Conservation (phyloP, 2,113 vertebrate species). For the Istiophorus platypterus region DNA sequence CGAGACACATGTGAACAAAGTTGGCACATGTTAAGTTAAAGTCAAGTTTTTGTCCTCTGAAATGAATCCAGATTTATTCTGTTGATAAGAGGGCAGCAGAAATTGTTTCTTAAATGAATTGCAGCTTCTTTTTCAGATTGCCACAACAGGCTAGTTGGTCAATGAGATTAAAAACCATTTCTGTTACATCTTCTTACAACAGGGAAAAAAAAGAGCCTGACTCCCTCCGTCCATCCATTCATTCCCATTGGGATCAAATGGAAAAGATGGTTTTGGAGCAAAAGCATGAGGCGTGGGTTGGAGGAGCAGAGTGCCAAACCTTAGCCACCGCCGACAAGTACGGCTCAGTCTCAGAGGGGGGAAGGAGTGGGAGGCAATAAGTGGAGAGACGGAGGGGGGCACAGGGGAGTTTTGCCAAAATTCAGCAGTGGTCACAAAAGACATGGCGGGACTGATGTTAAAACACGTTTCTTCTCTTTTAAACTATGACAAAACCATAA, state of each 20-base stretch:
- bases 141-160: constrained; percentile 21
- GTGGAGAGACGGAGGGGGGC: constrained; percentile 58
- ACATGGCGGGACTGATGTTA: constrained; percentile 28
- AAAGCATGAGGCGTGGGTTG: constrained; percentile 76
- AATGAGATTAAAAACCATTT: constrained; percentile 49
- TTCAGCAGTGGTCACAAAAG: constrained; percentile 59
- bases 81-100: constrained; percentile 35
- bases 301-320: constrained; percentile 73
- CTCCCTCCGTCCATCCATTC: constrained; percentile 31
- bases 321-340: constrained; percentile 71
- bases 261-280: constrained; percentile 76
- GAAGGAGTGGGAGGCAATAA: constrained; percentile 57
- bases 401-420: constrained; percentile 71
- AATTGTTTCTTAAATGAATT: constrained; percentile 18
- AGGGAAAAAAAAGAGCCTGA: constrained; percentile 1
- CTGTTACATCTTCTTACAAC: constrained; percentile 25
- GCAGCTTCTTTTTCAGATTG: constrained; percentile 21
- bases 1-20: background rate
- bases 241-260: constrained; percentile 52
- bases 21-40: background rate
- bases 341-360: constrained; percentile 68
- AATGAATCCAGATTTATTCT: constrained; percentile 2
- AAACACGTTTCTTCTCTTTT: constrained; percentile 23
- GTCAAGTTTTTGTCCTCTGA: background rate
- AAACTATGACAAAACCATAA: background rate